Percentiles rank a stretch among this genome's conserved stretches.
Evolutionary conservation across 2,113 vertebrate genomes (phyloP).

Genomic region (Hystrix cristata): DNA sequence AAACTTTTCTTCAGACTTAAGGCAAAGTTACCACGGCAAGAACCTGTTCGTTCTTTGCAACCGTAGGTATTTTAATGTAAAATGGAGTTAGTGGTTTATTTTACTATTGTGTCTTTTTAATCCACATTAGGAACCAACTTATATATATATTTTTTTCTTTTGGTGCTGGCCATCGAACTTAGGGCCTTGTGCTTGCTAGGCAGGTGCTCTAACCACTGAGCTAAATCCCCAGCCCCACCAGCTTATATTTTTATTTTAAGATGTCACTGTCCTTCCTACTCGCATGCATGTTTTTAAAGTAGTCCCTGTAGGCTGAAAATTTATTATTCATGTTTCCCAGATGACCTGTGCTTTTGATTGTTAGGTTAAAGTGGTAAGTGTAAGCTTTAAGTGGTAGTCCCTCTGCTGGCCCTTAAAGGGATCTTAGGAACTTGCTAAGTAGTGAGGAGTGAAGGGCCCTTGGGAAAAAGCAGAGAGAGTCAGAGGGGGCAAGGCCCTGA

Average conservation of each 20-base stretch:
- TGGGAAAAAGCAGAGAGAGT: background rate
- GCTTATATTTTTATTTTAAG: constrained; percentile 26
- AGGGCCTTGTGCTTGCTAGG: too few relatives aligned
- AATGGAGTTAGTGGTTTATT: constrained; percentile 17
- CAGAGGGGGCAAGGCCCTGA: background rate
- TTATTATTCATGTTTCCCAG: constrained; percentile 24
- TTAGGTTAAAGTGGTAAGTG: background rate
- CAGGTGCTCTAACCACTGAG: too few relatives aligned
- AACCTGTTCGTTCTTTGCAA: constrained; percentile 28
- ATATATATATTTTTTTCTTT: too few relatives aligned
- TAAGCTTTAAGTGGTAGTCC: background rate
- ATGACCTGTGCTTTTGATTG: constrained; percentile 41
- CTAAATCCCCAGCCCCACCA: background rate
- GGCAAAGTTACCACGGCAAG: background rate
- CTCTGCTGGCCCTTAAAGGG: background rate
- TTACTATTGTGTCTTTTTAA: background rate
- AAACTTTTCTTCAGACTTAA: constrained; percentile 5
- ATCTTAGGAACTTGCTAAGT: background rate
- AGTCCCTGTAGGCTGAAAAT: background rate
- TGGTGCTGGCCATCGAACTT: too few relatives aligned
- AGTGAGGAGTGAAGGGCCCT: background rate
- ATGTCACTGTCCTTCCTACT: background rate
- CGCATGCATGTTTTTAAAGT: background rate
- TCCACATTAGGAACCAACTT: constrained; percentile 31
- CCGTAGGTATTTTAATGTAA: constrained; percentile 54